These are phyloP conservation scores for Cheiracanthium punctorium DNA, from an alignment of 2,888 invertebrate genomes.

Conservation along the genomic window DNA sequence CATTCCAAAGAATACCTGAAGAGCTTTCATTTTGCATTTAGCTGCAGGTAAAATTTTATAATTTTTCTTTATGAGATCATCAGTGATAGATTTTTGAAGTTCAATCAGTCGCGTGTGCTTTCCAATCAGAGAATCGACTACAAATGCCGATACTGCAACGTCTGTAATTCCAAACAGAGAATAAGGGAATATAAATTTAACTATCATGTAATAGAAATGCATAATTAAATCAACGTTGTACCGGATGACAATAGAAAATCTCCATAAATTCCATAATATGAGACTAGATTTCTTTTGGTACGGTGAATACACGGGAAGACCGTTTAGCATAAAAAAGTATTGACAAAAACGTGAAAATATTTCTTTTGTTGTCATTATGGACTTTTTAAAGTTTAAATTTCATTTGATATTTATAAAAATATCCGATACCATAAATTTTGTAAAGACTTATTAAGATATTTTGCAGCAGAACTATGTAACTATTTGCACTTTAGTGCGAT, in stretches of 20 bases:
- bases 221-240: constrained; percentile 24
- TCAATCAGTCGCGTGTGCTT: constrained; percentile 27
- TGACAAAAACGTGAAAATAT: constrained; percentile 27
- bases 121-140: constrained; percentile 40
- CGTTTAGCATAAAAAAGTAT: constrained; percentile 37
- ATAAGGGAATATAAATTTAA: background rate
- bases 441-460: too few species aligned
- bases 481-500: too few species aligned
- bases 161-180: constrained; percentile 30
- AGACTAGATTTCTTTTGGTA: constrained; percentile 2
- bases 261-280: constrained; percentile 36
- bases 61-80: constrained; percentile 6
- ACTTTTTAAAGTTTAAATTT: too few species aligned
- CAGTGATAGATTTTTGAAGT: constrained; percentile 21
- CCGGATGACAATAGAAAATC: constrained; percentile 23
- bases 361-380: background rate
- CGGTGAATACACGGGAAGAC: constrained; percentile 35
- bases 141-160: constrained; percentile 33
- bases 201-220: constrained; percentile 4
- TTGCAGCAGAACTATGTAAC: too few species aligned
- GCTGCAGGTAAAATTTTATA: constrained; percentile 11
- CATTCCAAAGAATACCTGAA: constrained; percentile 4
- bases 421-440: too few species aligned
- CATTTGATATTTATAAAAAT: too few species aligned
- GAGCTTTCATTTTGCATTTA: background rate